Conservation (phyloP, 1,140 invertebrate genomes). For the Catajapyx aquilonaris region DNA sequence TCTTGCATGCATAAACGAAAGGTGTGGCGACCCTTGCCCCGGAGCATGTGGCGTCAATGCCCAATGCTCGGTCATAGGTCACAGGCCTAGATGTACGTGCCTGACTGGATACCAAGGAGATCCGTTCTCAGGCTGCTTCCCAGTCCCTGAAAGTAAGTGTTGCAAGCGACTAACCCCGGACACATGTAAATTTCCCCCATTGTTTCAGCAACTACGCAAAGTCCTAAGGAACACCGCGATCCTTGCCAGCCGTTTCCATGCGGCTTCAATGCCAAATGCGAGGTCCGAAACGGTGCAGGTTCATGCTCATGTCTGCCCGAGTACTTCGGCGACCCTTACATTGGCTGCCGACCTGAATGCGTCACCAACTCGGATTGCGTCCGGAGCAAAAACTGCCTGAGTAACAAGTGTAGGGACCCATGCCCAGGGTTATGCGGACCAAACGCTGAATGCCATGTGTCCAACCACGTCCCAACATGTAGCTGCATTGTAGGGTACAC, state of each 20-base stretch:
- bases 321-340: too few relatives aligned
- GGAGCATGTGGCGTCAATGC: conserved; percentile 42
- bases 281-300: conserved; percentile 19
- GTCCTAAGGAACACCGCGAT: conserved; percentile 5
- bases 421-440: conserved; percentile 14
- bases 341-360: conserved; percentile 14
- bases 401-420: conserved; percentile 17
- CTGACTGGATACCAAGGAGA: conserved; percentile 40
- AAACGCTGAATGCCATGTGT: too few relatives aligned
- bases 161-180: conserved; percentile 1
- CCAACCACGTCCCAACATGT: too few relatives aligned
- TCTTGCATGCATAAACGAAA: conserved; percentile 41
- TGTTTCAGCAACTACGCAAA: too few relatives aligned
- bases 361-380: too few relatives aligned
- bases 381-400: conserved; percentile 16
- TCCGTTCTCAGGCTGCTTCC: conserved; percentile 41
- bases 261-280: conserved; percentile 15
- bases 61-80: conserved; percentile 40
- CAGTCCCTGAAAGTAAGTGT: too few relatives aligned
- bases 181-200: too few relatives aligned
- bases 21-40: conserved; percentile 45
- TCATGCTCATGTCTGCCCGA: conserved; percentile 48
- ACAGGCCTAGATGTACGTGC: conserved; percentile 43
- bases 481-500: conserved; percentile 27
- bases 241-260: conserved; percentile 12